phyloP scores from a whole-genome alignment of 64 coral and sea anemone genomes.

The Platygyra sinensis region DNA sequence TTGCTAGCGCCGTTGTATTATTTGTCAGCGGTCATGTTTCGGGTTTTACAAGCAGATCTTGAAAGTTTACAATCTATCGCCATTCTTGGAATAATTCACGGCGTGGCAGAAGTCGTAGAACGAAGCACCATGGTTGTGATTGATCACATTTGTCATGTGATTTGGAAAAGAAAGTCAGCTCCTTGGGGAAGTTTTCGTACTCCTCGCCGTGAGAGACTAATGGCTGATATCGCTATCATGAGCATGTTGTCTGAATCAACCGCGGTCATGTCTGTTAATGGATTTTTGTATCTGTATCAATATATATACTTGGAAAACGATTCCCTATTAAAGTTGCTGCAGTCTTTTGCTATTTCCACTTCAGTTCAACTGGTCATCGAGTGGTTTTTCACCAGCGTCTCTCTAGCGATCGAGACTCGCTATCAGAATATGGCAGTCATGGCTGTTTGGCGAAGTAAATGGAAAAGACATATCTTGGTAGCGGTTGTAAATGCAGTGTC shows the following conservation, averaged over 20 bases:
- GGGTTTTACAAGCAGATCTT: neutral
- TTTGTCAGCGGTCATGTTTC: neutral
- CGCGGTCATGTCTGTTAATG: constrained; percentile 6
- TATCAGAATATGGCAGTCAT: constrained; percentile 14
- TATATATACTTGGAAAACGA: neutral
- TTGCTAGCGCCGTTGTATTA: neutral
- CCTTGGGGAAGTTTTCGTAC: constrained; percentile 25
- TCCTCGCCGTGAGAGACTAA: constrained; percentile 5
- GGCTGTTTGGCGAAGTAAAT: neutral
- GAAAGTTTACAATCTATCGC: neutral
- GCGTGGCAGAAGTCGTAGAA: constrained; percentile 4
- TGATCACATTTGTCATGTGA: constrained; percentile 6
- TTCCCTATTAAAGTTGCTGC: neutral
- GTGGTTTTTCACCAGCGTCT: constrained; percentile 1
- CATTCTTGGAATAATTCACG: neutral
- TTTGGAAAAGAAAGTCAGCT: constrained; percentile 7
- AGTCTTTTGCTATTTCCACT: neutral
- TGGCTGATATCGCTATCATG: constrained; percentile 19
- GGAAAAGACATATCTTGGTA: constrained; percentile 6
- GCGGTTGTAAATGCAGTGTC: neutral
- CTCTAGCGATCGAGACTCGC: neutral
- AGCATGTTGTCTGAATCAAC: constrained; percentile 29
- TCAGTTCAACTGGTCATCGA: neutral
- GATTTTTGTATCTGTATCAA: constrained; percentile 7
- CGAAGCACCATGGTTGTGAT: constrained; percentile 14